Evolutionary conservation across 2,888 invertebrate genomes (phyloP), one percentile per base, ranked within the genome.

Genomic region (Deilephila elpenor): DNA sequence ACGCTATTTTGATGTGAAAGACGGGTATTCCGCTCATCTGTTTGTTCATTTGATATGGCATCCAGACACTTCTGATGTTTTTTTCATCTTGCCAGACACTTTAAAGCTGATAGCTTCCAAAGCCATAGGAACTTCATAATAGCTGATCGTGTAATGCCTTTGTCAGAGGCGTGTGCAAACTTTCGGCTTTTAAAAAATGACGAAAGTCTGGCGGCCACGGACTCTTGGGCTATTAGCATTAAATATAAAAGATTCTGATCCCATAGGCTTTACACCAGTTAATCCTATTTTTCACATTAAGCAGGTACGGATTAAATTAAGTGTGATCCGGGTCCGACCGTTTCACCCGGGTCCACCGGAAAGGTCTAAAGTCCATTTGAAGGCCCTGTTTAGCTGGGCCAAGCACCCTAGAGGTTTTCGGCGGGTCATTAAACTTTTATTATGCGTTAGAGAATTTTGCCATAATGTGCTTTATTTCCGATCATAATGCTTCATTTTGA

Each of bases 291-390:
- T 19, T 37, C n/a, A 3, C 44, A 51, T 67, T 20, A 51, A 67
- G 25, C n/a, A n/a, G n/a, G n/a, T 51, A 67, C 20, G 51, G 67
- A 67, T 67, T 51, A 67, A 67, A 67, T 67, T 67, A 67, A 51
- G 51, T 25, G 25, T 25, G 51, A 25, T 17, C 67, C 64, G 64
- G 37, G 62, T 20, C 25, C 8, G 44, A n/a, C 25, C 25, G 25
- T 25, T 25, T 25, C 25, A 25, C 25, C 67, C 64, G 64, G 37
- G 44, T 44, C 67, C 7, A 8, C 64, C 44, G 67, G 67, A 67
- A 51, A 17, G 51, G 44, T 44, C 67, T 14, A 67, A 67, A 51
- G 44, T 67, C 51, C 44, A 25, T 51, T 67, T 67, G 44, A 67
- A 25, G 20, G 17, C 6, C 67, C 44, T 25, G 25, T 25, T 25